These are phyloP conservation scores for Bursaphelenchus okinawaensis DNA, from an alignment of 2,888 invertebrate genomes.

Conservation along the genomic window DNA sequence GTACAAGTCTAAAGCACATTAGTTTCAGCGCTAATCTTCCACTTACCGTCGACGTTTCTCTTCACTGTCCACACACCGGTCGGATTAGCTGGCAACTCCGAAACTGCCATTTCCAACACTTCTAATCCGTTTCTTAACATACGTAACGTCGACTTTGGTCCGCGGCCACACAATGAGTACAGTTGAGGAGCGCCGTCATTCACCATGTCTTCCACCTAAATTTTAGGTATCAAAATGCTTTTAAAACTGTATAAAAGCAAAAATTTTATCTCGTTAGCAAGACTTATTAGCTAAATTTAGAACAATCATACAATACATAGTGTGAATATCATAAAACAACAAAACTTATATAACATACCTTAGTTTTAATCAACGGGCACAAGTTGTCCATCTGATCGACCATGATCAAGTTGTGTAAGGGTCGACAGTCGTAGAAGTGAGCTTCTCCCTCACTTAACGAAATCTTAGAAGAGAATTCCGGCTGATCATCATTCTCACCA, in stretches of 20 bases:
- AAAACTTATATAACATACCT: slow-evolving; percentile 13
- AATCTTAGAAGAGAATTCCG: slow-evolving; percentile 87
- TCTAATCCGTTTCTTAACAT: slow-evolving; percentile 89
- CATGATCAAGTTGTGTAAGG: slow-evolving; percentile 83
- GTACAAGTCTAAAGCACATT: slow-evolving; percentile 74
- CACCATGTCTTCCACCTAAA: slow-evolving; percentile 66
- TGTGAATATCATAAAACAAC: background rate
- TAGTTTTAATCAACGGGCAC: slow-evolving; percentile 32
- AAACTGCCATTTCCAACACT: slow-evolving; percentile 93
- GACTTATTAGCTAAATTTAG: too few relatives aligned
- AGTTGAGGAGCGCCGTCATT: slow-evolving; percentile 98
- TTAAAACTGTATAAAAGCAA: too few relatives aligned
- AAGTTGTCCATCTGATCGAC: slow-evolving; percentile 68
- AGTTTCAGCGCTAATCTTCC: background rate
- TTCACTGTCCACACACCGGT: slow-evolving; percentile 99
- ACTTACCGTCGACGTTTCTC: slow-evolving; percentile 81
- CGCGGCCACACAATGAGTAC: slow-evolving; percentile 89
- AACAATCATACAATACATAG: too few relatives aligned
- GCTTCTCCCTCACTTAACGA: slow-evolving; percentile 96
- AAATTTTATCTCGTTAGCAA: too few relatives aligned
- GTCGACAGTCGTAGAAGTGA: slow-evolving; percentile 92
- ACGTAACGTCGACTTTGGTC: slow-evolving; percentile 83
- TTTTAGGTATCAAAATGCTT: background rate
- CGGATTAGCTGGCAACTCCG: slow-evolving; percentile 97
- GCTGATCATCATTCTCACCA: slow-evolving; percentile 97